Conservation (phyloP, 2,113 vertebrate genomes). For the Oncorhynchus clarkii region DNA sequence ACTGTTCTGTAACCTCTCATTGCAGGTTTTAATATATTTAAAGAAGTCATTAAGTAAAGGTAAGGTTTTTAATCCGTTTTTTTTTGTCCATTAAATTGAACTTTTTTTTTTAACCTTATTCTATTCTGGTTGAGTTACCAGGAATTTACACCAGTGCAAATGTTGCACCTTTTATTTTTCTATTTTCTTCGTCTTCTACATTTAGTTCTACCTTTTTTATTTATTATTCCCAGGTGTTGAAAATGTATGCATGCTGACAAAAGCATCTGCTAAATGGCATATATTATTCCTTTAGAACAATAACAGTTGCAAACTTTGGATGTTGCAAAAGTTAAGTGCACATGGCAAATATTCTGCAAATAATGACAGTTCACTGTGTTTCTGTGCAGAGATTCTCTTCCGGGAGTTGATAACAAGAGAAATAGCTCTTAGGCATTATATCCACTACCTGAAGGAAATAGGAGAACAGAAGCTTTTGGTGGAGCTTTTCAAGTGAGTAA, state of each 20-base stretch:
- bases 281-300: not conserved
- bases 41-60: conserved; percentile 90
- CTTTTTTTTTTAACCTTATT: not conserved
- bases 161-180: too few relatives aligned
- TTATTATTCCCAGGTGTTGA: not conserved
- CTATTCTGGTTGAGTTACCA: not conserved
- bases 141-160: not conserved
- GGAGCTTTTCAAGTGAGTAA: conserved; percentile 84
- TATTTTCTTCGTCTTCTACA: too few relatives aligned
- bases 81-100: not conserved
- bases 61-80: conserved; percentile 49
- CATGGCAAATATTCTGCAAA: not conserved
- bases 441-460: conserved; percentile 88
- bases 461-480: conserved; percentile 83
- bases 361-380: not conserved
- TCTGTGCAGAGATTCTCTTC: conserved; percentile 82
- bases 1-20: not conserved
- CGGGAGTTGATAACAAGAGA: conserved; percentile 85
- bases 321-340: not conserved
- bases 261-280: too few relatives aligned
- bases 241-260: too few relatives aligned
- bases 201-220: not conserved
- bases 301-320: not conserved
- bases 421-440: conserved; percentile 86
- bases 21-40: conserved; percentile 89